Base-by-base conservation (phyloP, 2,888 invertebrate species). In the Helleia helle region DNA sequence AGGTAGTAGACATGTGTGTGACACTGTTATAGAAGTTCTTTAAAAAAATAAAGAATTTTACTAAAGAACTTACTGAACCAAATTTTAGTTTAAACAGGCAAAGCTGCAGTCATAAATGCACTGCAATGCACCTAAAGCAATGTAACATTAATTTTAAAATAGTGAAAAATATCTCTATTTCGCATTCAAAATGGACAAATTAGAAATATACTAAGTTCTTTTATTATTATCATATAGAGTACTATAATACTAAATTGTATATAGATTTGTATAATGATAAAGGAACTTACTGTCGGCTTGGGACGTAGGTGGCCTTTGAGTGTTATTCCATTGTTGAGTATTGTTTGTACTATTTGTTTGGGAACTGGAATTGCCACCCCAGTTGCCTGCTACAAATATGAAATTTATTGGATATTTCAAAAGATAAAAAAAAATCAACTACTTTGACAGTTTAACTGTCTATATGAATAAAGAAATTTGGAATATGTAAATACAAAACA, bases 271-370 rank as follows among this genome's bases (percentile, higher is more conserved):
- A 22, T 12, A 15, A 30, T 30, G 13, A 8, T 17, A 18, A 11
- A 8, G 17, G 36, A 62, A 62, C 36, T 70, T 68, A 86, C 86
- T 70, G 65, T 86, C 86, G 42, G 84, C 73, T 67, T 86, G 85
- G 50, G 86, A 81, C 61, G 79, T 72, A 48, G 86, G 86, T 54
- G 86, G 86, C 46, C 86, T 74, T 57, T 86, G 86, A 51, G 71
- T 73, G 50, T 74, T 84, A 62, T 75, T 80, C 86, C 86, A 86
- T 66, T 84, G 85, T 65, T 81, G 80, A 69, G 76, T 71, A 76
- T 74, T 80, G 69, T 73, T 76, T 51, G 79, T 62, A 52, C 71
- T 71, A 62, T 71, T 80, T 46, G 75, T 62, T 65, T 76, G 80
- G 56, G 73, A 76, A 59, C 74, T 70, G 53, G 76, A 72, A 64